Conservation (phyloP, 1,140 invertebrate genomes). For the Hesperophylax magnus region DNA sequence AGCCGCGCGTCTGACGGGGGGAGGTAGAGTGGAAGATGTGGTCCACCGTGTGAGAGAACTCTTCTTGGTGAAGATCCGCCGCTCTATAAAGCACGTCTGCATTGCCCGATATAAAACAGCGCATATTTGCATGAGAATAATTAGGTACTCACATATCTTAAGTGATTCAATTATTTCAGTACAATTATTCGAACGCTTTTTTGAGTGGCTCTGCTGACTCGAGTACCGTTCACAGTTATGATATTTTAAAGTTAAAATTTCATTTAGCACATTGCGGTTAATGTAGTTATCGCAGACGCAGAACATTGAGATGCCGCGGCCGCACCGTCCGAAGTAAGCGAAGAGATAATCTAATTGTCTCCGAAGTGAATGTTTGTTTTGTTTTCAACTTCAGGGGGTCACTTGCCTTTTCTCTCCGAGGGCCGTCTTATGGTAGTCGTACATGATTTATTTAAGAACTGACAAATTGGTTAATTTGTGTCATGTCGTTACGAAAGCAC, state of each 20-base stretch:
- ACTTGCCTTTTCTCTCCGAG: too few relatives aligned
- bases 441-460: too few relatives aligned
- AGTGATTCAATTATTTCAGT: conserved; percentile 43
- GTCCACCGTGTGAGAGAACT: conserved; percentile 40
- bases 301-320: too few relatives aligned
- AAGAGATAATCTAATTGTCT: too few relatives aligned
- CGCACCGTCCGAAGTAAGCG: too few relatives aligned
- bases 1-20: not conserved
- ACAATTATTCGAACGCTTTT: conserved; percentile 21
- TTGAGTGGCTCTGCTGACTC: not conserved
- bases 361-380: too few relatives aligned
- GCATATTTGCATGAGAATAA: conserved; percentile 50
- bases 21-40: conserved; percentile 7
- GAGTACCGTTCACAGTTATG: conserved; percentile 8
- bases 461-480: too few relatives aligned
- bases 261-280: too few relatives aligned
- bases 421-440: too few relatives aligned
- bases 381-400: too few relatives aligned
- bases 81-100: conserved; percentile 54
- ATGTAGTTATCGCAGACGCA: too few relatives aligned
- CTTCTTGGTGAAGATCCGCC: conserved; percentile 45
- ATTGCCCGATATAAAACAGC: conserved; percentile 32
- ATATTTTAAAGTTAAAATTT: not conserved
- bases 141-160: conserved; percentile 26
- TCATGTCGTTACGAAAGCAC: too few relatives aligned